phyloP scores from a whole-genome alignment of 2,797 vertebrate genomes.

The Loriculus beryllinus region DNA sequence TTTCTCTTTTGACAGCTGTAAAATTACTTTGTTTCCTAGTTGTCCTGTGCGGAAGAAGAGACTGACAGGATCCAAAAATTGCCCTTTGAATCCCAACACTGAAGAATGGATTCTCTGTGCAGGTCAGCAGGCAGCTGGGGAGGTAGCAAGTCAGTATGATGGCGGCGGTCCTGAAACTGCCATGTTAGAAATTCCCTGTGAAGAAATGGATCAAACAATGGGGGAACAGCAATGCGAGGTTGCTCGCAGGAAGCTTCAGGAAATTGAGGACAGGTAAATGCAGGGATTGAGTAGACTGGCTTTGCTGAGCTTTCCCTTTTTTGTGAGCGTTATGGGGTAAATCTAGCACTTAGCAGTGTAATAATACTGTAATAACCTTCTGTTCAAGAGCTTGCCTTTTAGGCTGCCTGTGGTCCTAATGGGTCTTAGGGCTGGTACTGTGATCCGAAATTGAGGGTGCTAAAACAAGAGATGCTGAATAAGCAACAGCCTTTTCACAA shows the following conservation, averaged over 20 bases:
- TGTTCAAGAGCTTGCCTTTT: not conserved
- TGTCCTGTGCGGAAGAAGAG: constrained; percentile 39
- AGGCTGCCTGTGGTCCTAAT: fast-evolving
- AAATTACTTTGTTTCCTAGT: constrained; percentile 44
- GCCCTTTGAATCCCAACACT: constrained; percentile 56
- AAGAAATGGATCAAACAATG: constrained; percentile 78
- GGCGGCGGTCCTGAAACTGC: constrained; percentile 59
- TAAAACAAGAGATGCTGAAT: not conserved
- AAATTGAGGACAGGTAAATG: constrained; percentile 79
- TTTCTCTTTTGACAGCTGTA: not conserved
- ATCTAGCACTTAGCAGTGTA: not conserved
- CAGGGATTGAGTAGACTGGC: constrained; percentile 40
- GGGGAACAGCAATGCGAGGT: constrained; percentile 76
- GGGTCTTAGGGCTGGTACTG: not conserved
- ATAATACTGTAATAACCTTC: not conserved
- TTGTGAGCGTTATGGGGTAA: constrained; percentile 11
- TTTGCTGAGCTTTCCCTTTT: constrained; percentile 58
- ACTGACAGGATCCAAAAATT: constrained; percentile 66
- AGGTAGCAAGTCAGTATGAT: constrained; percentile 54
- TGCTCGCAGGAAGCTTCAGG: constrained; percentile 76
- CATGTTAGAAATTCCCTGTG: constrained; percentile 70
- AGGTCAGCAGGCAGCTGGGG: constrained; percentile 68
- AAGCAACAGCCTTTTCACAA: not conserved
- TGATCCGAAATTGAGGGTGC: not conserved
- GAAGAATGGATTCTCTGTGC: constrained; percentile 71